Percentiles rank a stretch among this genome's conserved stretches.
Conservation (phyloP, 2,113 vertebrate species). For the Mixornis gularis region DNA sequence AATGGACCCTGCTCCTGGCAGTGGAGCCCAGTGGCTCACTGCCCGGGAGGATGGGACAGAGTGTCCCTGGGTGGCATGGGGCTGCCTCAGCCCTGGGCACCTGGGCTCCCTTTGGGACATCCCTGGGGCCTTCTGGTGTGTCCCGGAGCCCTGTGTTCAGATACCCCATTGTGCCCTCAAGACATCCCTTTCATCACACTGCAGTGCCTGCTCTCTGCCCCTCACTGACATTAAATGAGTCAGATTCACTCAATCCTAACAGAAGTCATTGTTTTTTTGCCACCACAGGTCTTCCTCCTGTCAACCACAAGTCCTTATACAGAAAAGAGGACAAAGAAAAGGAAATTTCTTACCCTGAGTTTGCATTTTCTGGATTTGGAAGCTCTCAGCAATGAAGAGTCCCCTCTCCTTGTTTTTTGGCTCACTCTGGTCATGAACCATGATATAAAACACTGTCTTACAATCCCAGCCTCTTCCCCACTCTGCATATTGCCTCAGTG, state of each 20-base stretch:
- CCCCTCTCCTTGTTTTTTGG: background rate
- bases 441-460: background rate
- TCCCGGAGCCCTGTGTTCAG: background rate
- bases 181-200: background rate
- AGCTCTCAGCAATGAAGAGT: background rate
- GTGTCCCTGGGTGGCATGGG: too few species aligned
- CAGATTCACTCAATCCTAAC: background rate
- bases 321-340: background rate
- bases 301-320: background rate
- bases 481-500: background rate
- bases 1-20: background rate
- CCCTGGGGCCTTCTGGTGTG: background rate
- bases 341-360: background rate
- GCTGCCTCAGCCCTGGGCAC: background rate
- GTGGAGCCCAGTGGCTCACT: background rate
- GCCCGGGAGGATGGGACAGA: background rate
- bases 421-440: background rate
- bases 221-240: background rate
- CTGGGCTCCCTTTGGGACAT: too few species aligned
- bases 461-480: background rate
- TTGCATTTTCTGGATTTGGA: background rate
- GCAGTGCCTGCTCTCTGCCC: background rate
- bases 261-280: background rate
- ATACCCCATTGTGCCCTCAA: background rate
- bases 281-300: background rate